phyloP scores from a whole-genome alignment of 2,113 vertebrate genomes.

The Condylura cristata region DNA sequence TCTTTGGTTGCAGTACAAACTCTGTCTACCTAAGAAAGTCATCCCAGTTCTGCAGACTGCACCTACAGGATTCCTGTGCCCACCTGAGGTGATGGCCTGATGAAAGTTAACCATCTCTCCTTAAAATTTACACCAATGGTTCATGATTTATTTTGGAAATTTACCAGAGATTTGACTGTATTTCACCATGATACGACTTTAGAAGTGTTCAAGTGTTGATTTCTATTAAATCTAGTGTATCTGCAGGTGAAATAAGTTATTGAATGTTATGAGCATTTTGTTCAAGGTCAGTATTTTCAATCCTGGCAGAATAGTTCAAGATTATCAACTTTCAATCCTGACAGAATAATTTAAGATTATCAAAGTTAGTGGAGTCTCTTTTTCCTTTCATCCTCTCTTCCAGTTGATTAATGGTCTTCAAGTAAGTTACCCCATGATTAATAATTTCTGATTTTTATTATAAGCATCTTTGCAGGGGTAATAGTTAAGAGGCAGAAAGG shows the following conservation, averaged over 20 bases:
- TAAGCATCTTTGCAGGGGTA: neutral
- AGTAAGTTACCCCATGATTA: neutral
- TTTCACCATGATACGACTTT: neutral
- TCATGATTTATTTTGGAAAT: neutral
- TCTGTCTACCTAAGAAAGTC: neutral
- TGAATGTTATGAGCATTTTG: neutral
- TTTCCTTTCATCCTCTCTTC: neutral
- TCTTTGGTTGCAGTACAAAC: conserved; percentile 5
- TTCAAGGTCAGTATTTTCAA: neutral
- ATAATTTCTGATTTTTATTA: neutral
- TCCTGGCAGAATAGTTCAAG: neutral
- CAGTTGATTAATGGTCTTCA: neutral
- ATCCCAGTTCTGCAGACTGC: neutral
- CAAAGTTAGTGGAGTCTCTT: neutral
- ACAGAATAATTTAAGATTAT: neutral
- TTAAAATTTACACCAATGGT: neutral
- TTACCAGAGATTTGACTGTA: neutral
- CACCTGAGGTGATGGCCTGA: neutral
- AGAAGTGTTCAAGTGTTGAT: conserved; percentile 9
- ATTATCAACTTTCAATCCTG: neutral
- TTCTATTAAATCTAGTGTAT: neutral
- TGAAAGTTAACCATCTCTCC: neutral
- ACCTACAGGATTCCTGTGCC: neutral
- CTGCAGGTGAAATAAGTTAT: neutral
- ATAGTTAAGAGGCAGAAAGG: neutral